Evolutionary conservation across 1,140 invertebrate genomes (phyloP), one percentile per base, ranked within the genome.

Genomic region (Metopolophium dirhodum): DNA sequence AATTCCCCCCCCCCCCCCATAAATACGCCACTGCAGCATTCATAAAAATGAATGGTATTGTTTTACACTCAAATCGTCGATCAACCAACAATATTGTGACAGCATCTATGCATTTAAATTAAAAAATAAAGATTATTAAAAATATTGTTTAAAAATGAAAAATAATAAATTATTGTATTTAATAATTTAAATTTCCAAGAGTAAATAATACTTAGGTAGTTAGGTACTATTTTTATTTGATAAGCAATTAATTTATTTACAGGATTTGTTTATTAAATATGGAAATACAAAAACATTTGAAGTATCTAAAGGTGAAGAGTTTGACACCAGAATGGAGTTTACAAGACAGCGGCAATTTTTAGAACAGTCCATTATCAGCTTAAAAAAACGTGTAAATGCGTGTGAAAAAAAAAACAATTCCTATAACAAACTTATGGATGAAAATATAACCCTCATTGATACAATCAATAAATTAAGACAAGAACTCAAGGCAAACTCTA

Each of bases 231-330:
- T 4, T 68, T 41, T 45, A 85, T 0, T 45, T 45, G 45, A 26
- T 45, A 11, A 45, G 2, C 41, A 85, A 85, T 22, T 47, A 18
- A 18, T 37, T 86, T 86, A 4, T 86, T 57, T 90, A 93, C 26
- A 68, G 92, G 54, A 82, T 90, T 85, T 93, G 9, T 86, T 54
- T 37, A 49, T 54, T 22, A 93, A 93, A 86, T 93, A 93, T 22
- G 37, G 49, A 7, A 57, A 41, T 35, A 83, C 45, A 83, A 86
- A 85, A 82, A 11, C 49, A 11, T 85, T 93, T 45, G 26, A 86
- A 93, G 22, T 41, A n/a, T 93, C 47, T 41, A 85, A 41, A 54
- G 82, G 57, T 23, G 82, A 93, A 85, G 49, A 85, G 35, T 2
- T 83, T 22, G 91, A 93, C 1, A 9, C 37, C 6, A 51, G 26